Percentiles rank a stretch among this genome's conserved stretches.
Evolutionary conservation across 2,797 vertebrate genomes (phyloP).

Genomic region (Phrynocephalus forsythii): DNA sequence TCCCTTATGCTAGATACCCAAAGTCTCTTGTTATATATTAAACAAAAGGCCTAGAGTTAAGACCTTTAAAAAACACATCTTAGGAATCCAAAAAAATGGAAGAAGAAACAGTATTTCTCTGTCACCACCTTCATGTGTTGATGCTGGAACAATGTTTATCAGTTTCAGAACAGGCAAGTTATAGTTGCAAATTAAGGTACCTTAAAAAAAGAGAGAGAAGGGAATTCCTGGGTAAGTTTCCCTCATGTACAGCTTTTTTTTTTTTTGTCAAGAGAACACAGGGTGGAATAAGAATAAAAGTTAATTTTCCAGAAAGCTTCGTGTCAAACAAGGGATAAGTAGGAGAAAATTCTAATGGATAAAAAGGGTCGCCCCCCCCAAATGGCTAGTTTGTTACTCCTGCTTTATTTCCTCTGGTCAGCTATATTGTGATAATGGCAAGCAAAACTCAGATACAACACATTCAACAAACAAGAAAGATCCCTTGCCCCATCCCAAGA

Average conservation of each 20-base stretch:
- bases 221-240: background rate
- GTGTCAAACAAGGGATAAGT: background rate
- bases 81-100: background rate
- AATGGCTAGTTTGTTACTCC: background rate
- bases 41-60: background rate
- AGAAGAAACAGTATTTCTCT: background rate
- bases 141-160: background rate
- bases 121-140: background rate
- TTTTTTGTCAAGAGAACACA: background rate
- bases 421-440: background rate
- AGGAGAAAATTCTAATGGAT: background rate
- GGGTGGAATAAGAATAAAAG: background rate
- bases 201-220: too few relatives aligned
- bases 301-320: background rate
- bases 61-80: background rate
- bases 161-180: background rate
- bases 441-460: too few relatives aligned
- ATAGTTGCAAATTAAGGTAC: background rate
- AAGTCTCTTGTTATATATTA: background rate
- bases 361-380: too few relatives aligned
- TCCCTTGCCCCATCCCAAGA: too few relatives aligned
- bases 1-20: background rate
- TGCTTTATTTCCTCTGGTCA: background rate
- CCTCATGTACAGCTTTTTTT: background rate
- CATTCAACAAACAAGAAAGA: too few relatives aligned